Evolutionary conservation across 1,140 invertebrate species (phyloP).

Genomic region (Megalonaias nervosa): DNA sequence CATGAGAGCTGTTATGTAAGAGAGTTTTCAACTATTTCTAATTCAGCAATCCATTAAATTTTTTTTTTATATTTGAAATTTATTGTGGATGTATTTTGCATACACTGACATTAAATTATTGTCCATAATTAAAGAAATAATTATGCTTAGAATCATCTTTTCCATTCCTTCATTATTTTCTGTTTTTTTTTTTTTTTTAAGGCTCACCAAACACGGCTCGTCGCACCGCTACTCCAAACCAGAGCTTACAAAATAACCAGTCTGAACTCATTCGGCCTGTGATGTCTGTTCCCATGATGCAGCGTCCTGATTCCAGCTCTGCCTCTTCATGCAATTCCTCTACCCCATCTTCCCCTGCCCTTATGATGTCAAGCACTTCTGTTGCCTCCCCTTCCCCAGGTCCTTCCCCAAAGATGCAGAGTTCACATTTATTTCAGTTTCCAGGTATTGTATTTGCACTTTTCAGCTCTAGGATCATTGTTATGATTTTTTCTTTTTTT

Average conservation of each 20-base stretch:
- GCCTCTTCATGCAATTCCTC: conserved; percentile 97
- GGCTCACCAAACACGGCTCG: not conserved
- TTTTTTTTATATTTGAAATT: too few relatives aligned
- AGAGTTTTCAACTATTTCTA: too few relatives aligned
- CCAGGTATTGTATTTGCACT: conserved; percentile 76
- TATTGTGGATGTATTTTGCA: too few relatives aligned
- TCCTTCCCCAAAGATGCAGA: conserved; percentile 67
- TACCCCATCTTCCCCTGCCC: conserved; percentile 93
- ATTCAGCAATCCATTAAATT: too few relatives aligned
- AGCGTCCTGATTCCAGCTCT: conserved; percentile 86
- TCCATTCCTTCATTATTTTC: too few relatives aligned
- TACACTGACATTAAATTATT: too few relatives aligned
- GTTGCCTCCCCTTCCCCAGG: conserved; percentile 59
- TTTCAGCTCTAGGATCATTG: not conserved
- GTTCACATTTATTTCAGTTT: conserved; percentile 84
- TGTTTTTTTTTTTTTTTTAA: too few relatives aligned
- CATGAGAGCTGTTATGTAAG: too few relatives aligned
- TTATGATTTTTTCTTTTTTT: too few relatives aligned
- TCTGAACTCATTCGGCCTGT: conserved; percentile 3
- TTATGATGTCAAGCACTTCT: conserved; percentile 45
- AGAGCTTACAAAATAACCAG: not conserved
- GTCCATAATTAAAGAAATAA: too few relatives aligned
- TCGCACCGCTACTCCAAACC: conserved; percentile 13
- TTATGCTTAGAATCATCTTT: too few relatives aligned
- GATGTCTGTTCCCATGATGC: not conserved